Conservation (phyloP, 2,888 invertebrate species). For the Omphaloscelis lunosa region DNA sequence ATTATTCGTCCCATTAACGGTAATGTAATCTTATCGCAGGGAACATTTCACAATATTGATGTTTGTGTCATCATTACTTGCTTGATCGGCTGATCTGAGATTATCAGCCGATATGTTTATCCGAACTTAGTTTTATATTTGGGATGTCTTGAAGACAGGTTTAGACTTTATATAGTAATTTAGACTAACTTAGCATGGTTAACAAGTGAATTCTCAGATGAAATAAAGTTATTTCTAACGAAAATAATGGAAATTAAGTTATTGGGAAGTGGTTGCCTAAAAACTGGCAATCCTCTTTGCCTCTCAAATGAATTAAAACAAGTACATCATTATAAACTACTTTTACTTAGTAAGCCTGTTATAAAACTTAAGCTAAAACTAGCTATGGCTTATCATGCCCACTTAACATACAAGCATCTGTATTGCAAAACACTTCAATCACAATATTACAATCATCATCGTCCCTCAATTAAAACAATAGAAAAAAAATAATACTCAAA, state of each 20-base stretch:
- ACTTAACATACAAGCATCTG: neutral
- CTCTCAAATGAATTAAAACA: neutral
- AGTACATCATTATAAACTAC: neutral
- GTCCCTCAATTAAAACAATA: constrained; percentile 48
- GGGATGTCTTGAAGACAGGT: neutral
- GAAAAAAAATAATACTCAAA: constrained; percentile 48
- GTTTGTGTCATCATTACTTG: constrained; percentile 57
- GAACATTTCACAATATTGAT: constrained; percentile 63
- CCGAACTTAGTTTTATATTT: neutral
- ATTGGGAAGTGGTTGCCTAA: neutral
- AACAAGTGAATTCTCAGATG: neutral
- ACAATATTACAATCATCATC: constrained; percentile 1
- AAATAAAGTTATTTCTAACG: neutral
- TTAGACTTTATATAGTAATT: neutral
- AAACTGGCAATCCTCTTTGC: neutral
- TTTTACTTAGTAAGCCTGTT: neutral
- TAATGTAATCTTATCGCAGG: constrained; percentile 65
- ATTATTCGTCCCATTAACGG: constrained; percentile 56
- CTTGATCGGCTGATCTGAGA: constrained; percentile 31
- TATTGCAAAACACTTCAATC: constrained; percentile 18
- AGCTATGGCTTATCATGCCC: no score
- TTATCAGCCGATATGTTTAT: neutral
- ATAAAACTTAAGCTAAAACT: neutral
- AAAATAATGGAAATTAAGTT: neutral
- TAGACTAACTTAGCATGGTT: neutral